Evolutionary conservation across 1,140 invertebrate genomes (phyloP).

Genomic region (Bicyclus anynana): DNA sequence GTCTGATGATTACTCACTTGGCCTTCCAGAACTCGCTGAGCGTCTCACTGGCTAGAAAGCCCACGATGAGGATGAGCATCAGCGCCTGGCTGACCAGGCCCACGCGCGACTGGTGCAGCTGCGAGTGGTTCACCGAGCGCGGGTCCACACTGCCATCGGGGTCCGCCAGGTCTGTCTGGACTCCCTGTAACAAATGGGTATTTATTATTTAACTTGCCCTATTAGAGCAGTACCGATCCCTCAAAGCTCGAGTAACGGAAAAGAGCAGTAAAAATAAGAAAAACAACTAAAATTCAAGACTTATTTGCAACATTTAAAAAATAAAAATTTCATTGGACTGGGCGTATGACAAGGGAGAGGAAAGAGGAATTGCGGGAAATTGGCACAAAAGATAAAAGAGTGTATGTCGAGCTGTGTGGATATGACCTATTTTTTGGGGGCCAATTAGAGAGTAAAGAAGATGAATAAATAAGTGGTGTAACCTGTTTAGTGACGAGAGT

Average conservation of each 20-base stretch:
- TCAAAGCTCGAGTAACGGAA: too few relatives aligned
- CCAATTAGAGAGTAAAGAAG: not conserved
- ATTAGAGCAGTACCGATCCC: too few relatives aligned
- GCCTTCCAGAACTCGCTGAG: constrained; percentile 94
- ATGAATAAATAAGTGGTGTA: not conserved
- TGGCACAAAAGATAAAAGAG: too few relatives aligned
- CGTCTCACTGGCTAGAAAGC: constrained; percentile 93
- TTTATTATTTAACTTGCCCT: not conserved
- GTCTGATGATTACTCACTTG: too few relatives aligned
- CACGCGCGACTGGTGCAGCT: constrained; percentile 92
- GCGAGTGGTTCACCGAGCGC: constrained; percentile 87
- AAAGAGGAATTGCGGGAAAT: too few relatives aligned
- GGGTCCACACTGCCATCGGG: constrained; percentile 53
- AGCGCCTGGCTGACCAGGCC: constrained; percentile 93
- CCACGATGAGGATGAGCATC: constrained; percentile 89
- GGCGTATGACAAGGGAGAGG: too few relatives aligned
- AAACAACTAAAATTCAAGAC: too few relatives aligned
- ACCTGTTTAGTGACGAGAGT: constrained; percentile 74
- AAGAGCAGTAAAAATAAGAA: too few relatives aligned
- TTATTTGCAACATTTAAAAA: too few relatives aligned
- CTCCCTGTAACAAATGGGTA: constrained; percentile 33
- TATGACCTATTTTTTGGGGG: too few relatives aligned
- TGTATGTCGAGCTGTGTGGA: too few relatives aligned
- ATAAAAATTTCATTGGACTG: too few relatives aligned
- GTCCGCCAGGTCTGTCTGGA: constrained; percentile 54